Conservation (phyloP, 2,113 vertebrate species). For the Dolichotis patagonum region DNA sequence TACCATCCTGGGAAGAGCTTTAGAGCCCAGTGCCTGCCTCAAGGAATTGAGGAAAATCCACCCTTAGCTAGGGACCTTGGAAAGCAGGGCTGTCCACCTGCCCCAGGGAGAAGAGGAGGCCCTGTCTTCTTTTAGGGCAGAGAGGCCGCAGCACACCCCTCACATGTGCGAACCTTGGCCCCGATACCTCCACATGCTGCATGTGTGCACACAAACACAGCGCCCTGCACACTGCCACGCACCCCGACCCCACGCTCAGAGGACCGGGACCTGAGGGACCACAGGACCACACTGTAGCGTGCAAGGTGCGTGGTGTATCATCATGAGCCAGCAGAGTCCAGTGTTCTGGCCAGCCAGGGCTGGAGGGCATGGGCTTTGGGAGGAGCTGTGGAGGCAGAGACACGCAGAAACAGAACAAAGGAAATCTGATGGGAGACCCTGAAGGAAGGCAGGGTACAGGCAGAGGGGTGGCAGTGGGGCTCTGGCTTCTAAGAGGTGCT, state of each 20-base stretch:
- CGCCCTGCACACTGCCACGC: neutral
- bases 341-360: neutral
- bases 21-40: neutral
- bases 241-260: neutral
- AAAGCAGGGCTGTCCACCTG: neutral
- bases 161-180: neutral
- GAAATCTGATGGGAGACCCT: neutral
- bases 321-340: neutral
- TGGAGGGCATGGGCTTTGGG: neutral
- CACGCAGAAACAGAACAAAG: neutral
- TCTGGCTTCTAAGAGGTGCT: neutral
- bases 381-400: neutral
- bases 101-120: neutral
- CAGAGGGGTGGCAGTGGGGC: neutral
- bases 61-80: neutral
- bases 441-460: neutral
- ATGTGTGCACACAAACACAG: accelerated
- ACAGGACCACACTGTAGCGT: neutral
- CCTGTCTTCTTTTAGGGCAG: neutral
- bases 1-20: neutral
- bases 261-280: neutral
- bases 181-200: neutral
- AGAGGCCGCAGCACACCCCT: neutral
- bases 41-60: neutral
- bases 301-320: neutral